phyloP scores from a whole-genome alignment of 2,113 vertebrate genomes.

The Odontesthes bonariensis region DNA sequence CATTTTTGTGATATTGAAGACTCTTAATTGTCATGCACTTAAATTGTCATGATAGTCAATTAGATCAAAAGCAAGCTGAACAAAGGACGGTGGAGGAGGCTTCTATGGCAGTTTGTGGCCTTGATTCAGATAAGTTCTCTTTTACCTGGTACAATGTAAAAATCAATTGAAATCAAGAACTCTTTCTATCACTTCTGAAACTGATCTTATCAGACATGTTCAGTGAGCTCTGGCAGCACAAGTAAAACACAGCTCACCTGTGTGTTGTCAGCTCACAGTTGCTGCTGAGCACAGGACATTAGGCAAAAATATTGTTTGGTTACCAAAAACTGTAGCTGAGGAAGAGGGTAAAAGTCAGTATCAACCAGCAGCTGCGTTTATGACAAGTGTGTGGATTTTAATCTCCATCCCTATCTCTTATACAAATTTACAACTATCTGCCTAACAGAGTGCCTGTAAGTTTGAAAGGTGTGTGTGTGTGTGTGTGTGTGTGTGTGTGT shows the following conservation, averaged over 20 bases:
- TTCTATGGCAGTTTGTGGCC: neutral
- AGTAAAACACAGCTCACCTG: neutral
- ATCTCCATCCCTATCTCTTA: conserved; percentile 1
- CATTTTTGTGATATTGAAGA: neutral
- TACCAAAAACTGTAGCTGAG: neutral
- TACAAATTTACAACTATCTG: conserved; percentile 10
- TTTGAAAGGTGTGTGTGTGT: conserved; percentile 28
- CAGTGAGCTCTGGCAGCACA: no score
- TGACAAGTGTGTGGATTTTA: neutral
- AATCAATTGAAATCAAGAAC: neutral
- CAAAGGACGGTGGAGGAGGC: neutral
- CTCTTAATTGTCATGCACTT: neutral
- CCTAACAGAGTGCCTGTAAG: conserved; percentile 13
- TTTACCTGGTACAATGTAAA: neutral
- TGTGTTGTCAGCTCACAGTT: neutral
- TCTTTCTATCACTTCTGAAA: neutral
- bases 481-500: conserved; percentile 31
- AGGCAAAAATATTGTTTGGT: neutral
- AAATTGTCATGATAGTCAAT: neutral
- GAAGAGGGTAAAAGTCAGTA: neutral
- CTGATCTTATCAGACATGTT: neutral
- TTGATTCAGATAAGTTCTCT: neutral
- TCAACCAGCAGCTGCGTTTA: neutral
- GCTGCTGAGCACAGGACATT: neutral
- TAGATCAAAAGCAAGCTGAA: neutral